A percentile compares a stretch with the other conserved stretches of the same genome.
Evolutionary conservation across 2,888 invertebrate genomes (phyloP).

Genomic region (Pseudanteris insignis): DNA sequence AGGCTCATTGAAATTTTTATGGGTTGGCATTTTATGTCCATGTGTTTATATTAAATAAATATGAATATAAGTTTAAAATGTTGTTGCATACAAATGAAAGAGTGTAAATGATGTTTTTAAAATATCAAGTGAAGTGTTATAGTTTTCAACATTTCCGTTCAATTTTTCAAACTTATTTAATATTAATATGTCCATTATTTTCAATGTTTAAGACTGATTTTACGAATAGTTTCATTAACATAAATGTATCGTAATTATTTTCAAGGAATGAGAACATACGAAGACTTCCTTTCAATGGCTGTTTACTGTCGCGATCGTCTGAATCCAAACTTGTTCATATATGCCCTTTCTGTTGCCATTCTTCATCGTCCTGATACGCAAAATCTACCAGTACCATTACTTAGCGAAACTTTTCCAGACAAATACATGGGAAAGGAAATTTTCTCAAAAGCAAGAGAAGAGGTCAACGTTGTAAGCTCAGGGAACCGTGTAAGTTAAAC

Average conservation of each 20-base stretch:
- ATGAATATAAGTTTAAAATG: too few relatives aligned
- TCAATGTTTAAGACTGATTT: too few relatives aligned
- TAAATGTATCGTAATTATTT: too few relatives aligned
- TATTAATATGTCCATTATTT: too few relatives aligned
- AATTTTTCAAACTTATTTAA: background rate
- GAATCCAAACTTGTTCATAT: conserved; percentile 84
- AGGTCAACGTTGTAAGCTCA: conserved; percentile 72
- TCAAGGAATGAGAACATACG: conserved; percentile 74
- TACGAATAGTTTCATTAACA: too few relatives aligned
- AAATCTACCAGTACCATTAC: conserved; percentile 76
- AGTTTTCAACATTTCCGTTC: background rate
- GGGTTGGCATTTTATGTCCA: conserved; percentile 67
- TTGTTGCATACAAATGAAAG: too few relatives aligned
- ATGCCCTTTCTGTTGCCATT: conserved; percentile 79
- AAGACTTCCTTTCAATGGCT: conserved; percentile 77
- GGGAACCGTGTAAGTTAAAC: conserved; percentile 72
- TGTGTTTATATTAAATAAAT: too few relatives aligned
- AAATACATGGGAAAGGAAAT: conserved; percentile 82
- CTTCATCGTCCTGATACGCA: conserved; percentile 79
- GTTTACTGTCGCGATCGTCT: conserved; percentile 78
- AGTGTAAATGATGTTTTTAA: too few relatives aligned
- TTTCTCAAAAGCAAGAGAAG: conserved; percentile 76
- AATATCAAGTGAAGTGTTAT: too few relatives aligned
- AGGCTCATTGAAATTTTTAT: conserved; percentile 76
- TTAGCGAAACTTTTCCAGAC: conserved; percentile 82